phyloP scores from a whole-genome alignment of 2,113 vertebrate genomes.

The Cepphus grylle region DNA sequence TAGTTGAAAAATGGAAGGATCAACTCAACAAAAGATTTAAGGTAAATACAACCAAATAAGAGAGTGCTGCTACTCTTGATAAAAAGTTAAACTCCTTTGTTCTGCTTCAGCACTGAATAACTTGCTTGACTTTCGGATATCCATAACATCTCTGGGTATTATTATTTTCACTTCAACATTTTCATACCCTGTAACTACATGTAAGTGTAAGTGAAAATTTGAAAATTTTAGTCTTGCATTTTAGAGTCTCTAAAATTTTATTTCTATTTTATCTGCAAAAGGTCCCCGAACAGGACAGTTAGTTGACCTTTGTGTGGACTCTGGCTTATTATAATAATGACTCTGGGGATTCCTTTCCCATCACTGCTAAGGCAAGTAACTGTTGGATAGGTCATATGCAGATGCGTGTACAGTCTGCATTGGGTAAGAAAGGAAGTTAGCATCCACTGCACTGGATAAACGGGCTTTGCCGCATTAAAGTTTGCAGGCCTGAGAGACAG shows the following conservation, averaged over 20 bases:
- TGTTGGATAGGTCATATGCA: not conserved
- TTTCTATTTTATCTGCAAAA: not conserved
- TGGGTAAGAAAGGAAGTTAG: not conserved
- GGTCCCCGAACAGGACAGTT: not conserved
- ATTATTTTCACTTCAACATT: not conserved
- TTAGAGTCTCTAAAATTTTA: not conserved
- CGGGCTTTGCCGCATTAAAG: not conserved
- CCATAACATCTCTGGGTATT: not conserved
- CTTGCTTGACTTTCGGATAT: not conserved
- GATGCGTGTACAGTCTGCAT: not conserved
- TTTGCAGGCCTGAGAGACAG: not conserved
- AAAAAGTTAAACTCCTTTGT: not conserved
- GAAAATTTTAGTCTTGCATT: not conserved
- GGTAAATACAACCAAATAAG: slow-evolving; percentile 61
- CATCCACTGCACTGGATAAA: not conserved
- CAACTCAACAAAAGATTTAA: slow-evolving; percentile 79
- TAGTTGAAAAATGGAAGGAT: slow-evolving; percentile 84
- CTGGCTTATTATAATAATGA: not conserved
- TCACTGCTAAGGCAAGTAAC: not conserved
- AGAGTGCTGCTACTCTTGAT: not conserved
- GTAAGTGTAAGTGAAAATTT: not conserved
- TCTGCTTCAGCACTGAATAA: not conserved
- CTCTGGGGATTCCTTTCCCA: not conserved
- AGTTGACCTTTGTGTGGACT: not conserved
- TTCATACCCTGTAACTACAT: not conserved